Evolutionary conservation across 2,113 vertebrate genomes (phyloP).

Genomic region (Odobenus rosmarus): DNA sequence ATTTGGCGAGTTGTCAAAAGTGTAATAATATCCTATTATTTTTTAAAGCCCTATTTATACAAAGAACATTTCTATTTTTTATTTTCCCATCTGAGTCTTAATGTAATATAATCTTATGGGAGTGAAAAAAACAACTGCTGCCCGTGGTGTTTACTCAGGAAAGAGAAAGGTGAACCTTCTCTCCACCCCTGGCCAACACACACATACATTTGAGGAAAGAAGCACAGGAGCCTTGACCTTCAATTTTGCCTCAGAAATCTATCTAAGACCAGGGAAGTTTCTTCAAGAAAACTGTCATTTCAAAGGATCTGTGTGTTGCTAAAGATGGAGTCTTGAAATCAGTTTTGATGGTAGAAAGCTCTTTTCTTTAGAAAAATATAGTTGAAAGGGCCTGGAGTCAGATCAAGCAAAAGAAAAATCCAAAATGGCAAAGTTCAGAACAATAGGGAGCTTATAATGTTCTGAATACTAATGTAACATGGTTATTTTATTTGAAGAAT

Average conservation of each 20-base stretch:
- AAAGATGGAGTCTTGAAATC: not conserved
- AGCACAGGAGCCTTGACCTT: not conserved
- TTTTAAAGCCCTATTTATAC: not conserved
- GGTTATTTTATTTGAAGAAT: slow-evolving; percentile 17
- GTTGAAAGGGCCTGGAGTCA: slow-evolving; percentile 3
- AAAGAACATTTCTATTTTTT: slow-evolving; percentile 9
- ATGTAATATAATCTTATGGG: not conserved
- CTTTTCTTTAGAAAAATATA: slow-evolving; percentile 30
- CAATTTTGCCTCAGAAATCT: slow-evolving; percentile 12
- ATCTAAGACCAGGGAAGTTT: not conserved
- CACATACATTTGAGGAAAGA: not conserved
- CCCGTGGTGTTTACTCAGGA: not conserved
- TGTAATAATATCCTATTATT: slow-evolving; percentile 42
- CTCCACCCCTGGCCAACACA: not conserved
- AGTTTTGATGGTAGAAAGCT: slow-evolving; percentile 2
- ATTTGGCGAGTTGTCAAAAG: slow-evolving; percentile 10
- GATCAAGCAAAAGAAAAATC: slow-evolving; percentile 15
- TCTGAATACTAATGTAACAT: not conserved
- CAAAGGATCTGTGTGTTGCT: slow-evolving; percentile 1
- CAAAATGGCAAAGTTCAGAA: slow-evolving; percentile 20
- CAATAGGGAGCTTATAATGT: not conserved
- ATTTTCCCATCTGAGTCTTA: not conserved
- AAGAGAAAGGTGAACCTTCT: not conserved
- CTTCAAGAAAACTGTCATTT: not conserved
- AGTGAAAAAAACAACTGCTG: not conserved